Conservation (phyloP, 2,888 invertebrate species). For the Spisula solida region DNA sequence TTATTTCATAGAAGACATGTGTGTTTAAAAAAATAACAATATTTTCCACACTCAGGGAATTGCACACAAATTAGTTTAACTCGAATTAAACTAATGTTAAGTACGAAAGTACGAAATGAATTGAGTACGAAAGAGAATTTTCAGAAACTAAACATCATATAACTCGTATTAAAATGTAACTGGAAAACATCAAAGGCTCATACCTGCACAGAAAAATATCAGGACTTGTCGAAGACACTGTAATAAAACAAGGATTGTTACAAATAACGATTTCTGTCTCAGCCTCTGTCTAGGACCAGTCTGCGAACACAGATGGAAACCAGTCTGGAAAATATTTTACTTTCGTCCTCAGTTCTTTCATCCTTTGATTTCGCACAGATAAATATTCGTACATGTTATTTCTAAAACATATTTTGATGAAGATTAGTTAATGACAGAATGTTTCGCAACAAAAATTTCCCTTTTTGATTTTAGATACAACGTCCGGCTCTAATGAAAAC, state of each 20-base stretch:
- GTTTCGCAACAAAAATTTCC: too few species aligned
- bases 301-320: neutral
- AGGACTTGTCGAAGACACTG: neutral
- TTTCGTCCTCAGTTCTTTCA: slow-evolving; percentile 5
- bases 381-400: neutral
- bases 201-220: neutral
- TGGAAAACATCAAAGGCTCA: neutral
- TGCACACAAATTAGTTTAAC: too few species aligned
- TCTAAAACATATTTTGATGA: neutral
- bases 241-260: neutral
- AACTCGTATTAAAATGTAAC: neutral
- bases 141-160: neutral
- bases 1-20: too few species aligned
- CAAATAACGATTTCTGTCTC: neutral
- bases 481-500: too few species aligned
- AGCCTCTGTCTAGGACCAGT: neutral
- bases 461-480: too few species aligned
- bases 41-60: too few species aligned
- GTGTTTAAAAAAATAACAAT: too few species aligned
- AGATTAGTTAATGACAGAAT: too few species aligned
- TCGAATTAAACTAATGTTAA: too few species aligned
- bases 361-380: neutral
- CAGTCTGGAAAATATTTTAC: neutral
- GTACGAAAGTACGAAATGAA: neutral
- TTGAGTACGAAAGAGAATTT: neutral